Evolutionary conservation across 2,113 vertebrate genomes (phyloP).

Genomic region (Trachemys scripta): DNA sequence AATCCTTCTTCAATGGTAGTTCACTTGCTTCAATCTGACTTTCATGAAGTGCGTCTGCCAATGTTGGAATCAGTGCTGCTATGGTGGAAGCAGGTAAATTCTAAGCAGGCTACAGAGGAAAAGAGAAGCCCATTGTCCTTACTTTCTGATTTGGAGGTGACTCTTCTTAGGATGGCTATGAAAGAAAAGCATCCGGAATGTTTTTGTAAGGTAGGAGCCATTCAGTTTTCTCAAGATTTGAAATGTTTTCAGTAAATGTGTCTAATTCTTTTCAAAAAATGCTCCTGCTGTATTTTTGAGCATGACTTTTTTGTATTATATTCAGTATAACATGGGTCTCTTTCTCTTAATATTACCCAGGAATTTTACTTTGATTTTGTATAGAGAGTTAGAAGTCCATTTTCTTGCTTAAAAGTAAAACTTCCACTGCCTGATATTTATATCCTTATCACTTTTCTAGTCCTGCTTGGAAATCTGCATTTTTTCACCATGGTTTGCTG

Average conservation of each 20-base stretch:
- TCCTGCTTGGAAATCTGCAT: not conserved
- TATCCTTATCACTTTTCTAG: not conserved
- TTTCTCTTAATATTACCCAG: not conserved
- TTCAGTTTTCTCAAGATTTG: not conserved
- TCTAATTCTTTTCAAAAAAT: not conserved
- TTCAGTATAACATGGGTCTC: not conserved
- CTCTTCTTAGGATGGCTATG: constrained; percentile 82
- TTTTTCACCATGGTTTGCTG: not conserved
- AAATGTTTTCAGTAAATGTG: not conserved
- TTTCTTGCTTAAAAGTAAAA: not conserved
- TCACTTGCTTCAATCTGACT: constrained; percentile 82
- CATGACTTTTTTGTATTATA: not conserved
- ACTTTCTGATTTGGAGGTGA: constrained; percentile 74
- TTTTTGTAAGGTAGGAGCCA: constrained; percentile 86
- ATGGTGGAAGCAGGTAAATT: constrained; percentile 66
- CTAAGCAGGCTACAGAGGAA: constrained; percentile 26
- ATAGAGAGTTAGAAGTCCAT: not conserved
- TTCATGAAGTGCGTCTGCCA: constrained; percentile 89
- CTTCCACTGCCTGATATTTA: not conserved
- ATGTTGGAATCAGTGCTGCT: constrained; percentile 81
- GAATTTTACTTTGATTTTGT: not conserved
- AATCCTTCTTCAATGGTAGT: constrained; percentile 55
- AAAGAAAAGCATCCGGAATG: constrained; percentile 89
- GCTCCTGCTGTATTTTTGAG: fast-evolving
- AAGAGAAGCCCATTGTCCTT: constrained; percentile 50